These are phyloP conservation scores for Ctenopoma multispine DNA, from an alignment of 2,797 vertebrate species.

Conservation along the genomic window DNA sequence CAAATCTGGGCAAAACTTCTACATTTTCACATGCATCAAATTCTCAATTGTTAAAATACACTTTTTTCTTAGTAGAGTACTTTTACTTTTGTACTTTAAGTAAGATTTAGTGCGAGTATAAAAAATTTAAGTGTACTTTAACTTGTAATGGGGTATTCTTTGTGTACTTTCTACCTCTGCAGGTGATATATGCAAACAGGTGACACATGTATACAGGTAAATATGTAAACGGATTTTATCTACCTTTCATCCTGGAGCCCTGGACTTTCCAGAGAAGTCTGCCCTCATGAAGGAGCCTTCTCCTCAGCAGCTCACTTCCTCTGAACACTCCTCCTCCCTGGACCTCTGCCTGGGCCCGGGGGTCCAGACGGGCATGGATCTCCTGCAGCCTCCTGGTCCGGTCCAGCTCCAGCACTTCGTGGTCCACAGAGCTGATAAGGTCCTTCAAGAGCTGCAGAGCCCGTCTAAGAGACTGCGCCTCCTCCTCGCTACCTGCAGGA, in stretches of 20 bases:
- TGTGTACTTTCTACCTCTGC: no score
- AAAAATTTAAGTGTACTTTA: no score
- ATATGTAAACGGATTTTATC: neutral
- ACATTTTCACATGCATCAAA: no score
- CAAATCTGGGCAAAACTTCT: no score
- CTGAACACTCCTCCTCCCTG: constrained; percentile 83
- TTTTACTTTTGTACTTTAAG: no score
- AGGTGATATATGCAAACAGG: no score
- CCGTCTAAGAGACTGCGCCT: constrained; percentile 76
- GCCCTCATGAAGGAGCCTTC: constrained; percentile 91
- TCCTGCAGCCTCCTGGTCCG: constrained; percentile 89
- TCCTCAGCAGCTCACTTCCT: constrained; percentile 88
- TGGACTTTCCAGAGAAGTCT: constrained; percentile 89
- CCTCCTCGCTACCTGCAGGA: constrained; percentile 86
- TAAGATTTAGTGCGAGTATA: no score
- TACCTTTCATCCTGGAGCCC: constrained; percentile 92
- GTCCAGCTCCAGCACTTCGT: constrained; percentile 88
- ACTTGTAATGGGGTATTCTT: no score
- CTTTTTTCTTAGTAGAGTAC: no score
- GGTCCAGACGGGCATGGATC: constrained; percentile 88
- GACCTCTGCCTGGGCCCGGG: constrained; percentile 82
- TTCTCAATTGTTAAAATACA: no score
- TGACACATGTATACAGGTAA: no score
- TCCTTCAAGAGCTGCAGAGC: constrained; percentile 87
- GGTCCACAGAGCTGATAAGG: constrained; percentile 87